Conservation (phyloP, 2,113 vertebrate genomes). For the Gymnobelideus leadbeateri region DNA sequence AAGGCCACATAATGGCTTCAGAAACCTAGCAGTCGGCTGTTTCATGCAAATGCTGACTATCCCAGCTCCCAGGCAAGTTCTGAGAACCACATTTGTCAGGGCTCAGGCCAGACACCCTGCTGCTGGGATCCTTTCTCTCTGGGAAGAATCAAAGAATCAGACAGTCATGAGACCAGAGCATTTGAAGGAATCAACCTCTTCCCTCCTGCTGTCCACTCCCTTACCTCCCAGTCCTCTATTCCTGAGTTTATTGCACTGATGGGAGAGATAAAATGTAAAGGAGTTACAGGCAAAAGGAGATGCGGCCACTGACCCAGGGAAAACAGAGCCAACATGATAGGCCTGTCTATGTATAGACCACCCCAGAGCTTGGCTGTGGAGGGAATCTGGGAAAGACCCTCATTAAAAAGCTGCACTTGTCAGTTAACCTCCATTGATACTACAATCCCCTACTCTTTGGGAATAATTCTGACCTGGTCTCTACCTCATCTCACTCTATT, state of each 20-base stretch:
- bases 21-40: not conserved
- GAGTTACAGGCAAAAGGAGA: not conserved
- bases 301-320: not conserved
- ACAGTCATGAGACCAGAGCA: not conserved
- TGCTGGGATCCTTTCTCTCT: not conserved
- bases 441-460: not conserved
- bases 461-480: not conserved
- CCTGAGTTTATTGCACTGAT: not conserved
- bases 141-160: not conserved
- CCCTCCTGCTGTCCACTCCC: not conserved
- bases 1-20: not conserved
- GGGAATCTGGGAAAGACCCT: not conserved
- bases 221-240: not conserved
- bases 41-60: slow-evolving; percentile 1
- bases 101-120: not conserved
- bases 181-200: not conserved
- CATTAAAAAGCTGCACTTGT: not conserved
- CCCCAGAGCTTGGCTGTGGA: not conserved
- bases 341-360: not conserved
- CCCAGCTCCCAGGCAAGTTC: not conserved
- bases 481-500: not conserved
- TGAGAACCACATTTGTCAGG: not conserved
- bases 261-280: not conserved
- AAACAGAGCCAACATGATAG: not conserved
- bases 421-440: not conserved